These are phyloP conservation scores for Hydrozoanthus gracilis DNA, from an alignment of 92 coral and sea anemone genomes.

Conservation along the genomic window DNA sequence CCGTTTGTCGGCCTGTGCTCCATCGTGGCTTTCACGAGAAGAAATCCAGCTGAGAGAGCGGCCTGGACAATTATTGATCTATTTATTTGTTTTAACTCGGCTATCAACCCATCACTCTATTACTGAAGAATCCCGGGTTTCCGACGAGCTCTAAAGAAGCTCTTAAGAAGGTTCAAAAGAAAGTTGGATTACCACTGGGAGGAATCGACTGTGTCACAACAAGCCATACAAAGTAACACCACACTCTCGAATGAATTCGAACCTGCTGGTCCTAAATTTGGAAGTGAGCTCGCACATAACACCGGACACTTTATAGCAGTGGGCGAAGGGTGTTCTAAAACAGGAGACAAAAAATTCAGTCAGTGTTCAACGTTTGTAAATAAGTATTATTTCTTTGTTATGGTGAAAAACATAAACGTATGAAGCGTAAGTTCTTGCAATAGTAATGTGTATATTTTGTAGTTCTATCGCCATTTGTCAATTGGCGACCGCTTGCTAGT, in stretches of 20 bases:
- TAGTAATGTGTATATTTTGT: too few species aligned
- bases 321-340: too few species aligned
- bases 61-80: conserved; percentile 13
- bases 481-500: too few species aligned
- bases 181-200: not conserved
- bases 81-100: not conserved
- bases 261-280: not conserved
- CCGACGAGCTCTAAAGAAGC: not conserved
- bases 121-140: not conserved
- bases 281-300: not conserved
- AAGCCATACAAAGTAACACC: not conserved
- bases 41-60: not conserved
- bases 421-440: too few species aligned
- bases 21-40: not conserved
- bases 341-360: too few species aligned
- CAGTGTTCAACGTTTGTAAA: too few species aligned
- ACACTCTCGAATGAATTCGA: not conserved
- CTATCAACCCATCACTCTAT: not conserved
- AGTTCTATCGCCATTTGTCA: too few species aligned
- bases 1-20: not conserved
- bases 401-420: too few species aligned
- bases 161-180: not conserved
- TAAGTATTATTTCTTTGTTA: too few species aligned
- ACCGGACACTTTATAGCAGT: too few species aligned
- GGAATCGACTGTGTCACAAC: not conserved